phyloP scores from a whole-genome alignment of 2,888 invertebrate genomes.

The Atherix ibis region DNA sequence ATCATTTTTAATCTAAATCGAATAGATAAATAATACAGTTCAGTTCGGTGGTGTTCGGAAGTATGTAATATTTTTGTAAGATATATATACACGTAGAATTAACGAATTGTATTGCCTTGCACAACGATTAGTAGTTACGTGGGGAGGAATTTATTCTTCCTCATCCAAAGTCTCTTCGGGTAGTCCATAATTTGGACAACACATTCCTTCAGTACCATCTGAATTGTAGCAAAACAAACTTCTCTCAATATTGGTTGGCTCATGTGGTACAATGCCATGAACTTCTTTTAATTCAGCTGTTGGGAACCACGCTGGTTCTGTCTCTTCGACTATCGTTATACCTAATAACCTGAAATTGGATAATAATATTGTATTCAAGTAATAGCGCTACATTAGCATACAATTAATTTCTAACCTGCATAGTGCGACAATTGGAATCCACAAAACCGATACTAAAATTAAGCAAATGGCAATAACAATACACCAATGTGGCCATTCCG shows the following conservation, averaged over 20 bases:
- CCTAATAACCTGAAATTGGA: conserved; percentile 52
- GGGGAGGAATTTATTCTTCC: conserved; percentile 29
- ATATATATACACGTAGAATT: neutral
- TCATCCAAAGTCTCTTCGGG: conserved; percentile 31
- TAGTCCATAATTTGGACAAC: conserved; percentile 48
- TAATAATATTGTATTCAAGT: conserved; percentile 4
- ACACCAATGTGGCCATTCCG: conserved; percentile 81
- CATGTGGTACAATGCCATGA: conserved; percentile 73
- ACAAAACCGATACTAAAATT: conserved; percentile 64
- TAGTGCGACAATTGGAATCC: conserved; percentile 75
- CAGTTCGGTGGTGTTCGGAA: neutral
- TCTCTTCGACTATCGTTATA: conserved; percentile 66
- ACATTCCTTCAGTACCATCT: conserved; percentile 69
- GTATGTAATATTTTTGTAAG: conserved; percentile 1
- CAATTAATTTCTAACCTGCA: conserved; percentile 42
- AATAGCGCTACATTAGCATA: neutral
- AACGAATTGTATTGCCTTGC: neutral
- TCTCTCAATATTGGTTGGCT: conserved; percentile 61
- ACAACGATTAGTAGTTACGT: too few relatives aligned
- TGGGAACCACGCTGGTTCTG: conserved; percentile 86
- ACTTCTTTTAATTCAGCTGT: conserved; percentile 76
- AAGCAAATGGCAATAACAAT: conserved; percentile 55
- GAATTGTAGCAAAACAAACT: conserved; percentile 68
- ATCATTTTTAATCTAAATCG: neutral
- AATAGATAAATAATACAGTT: neutral